phyloP scores from a whole-genome alignment of 2,797 vertebrate genomes.

The Lacerta bilineata region DNA sequence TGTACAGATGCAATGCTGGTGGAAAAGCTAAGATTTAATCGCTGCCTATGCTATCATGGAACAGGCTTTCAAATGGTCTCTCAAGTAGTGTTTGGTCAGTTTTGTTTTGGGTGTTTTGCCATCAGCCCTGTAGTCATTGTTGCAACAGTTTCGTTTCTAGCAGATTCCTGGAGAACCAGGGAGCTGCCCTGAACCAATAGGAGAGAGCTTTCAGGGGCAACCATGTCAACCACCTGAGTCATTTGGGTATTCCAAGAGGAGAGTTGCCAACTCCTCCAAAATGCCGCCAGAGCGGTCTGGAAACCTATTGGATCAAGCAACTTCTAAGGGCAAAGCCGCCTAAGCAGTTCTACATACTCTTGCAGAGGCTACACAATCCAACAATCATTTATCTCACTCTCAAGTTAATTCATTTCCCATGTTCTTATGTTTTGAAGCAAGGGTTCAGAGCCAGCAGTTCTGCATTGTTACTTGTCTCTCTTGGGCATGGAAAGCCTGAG shows the following conservation, averaged over 20 bases:
- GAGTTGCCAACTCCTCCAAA: background rate
- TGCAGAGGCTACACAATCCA: background rate
- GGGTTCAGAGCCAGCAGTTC: background rate
- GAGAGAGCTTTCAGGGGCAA: background rate
- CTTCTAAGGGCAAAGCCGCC: background rate
- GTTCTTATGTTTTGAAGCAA: slow-evolving; percentile 3
- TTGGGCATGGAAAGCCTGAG: background rate
- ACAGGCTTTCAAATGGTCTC: background rate
- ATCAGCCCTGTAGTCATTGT: background rate
- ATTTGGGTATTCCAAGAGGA: background rate
- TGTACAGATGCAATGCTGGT: background rate
- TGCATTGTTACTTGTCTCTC: background rate
- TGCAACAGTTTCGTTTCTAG: background rate
- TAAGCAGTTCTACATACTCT: background rate
- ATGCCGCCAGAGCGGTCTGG: background rate
- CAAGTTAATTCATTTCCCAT: background rate
- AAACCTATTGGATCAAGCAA: background rate
- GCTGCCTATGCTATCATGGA: background rate
- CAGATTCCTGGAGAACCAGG: background rate
- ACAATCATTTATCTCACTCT: background rate
- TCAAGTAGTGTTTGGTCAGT: background rate
- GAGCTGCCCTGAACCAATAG: background rate
- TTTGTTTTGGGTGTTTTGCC: background rate
- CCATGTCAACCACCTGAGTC: background rate
- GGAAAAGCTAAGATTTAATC: background rate